Evolutionary conservation across 2,113 vertebrate genomes (phyloP).

Genomic region (Lasiurus borealis): DNA sequence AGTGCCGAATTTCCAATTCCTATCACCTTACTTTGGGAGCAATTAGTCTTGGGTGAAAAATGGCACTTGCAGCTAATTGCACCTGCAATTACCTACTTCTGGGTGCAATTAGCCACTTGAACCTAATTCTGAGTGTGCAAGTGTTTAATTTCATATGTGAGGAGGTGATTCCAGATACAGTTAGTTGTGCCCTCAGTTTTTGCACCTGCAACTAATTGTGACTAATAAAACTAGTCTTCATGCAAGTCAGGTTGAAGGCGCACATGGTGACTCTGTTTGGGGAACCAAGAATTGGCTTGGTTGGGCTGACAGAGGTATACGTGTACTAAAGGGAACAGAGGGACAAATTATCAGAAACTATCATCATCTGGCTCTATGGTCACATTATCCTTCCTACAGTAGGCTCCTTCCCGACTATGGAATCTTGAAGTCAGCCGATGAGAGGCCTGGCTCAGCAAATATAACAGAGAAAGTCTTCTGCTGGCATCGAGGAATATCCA

Average conservation of each 20-base stretch:
- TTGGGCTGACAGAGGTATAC: slow-evolving; percentile 6
- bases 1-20: slow-evolving; percentile 73
- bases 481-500: neutral
- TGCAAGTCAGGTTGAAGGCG: slow-evolving; percentile 67
- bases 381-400: slow-evolving; percentile 4
- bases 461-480: neutral
- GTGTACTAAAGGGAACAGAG: neutral
- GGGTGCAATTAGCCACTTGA: slow-evolving; percentile 83
- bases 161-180: slow-evolving; percentile 78
- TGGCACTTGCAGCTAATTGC: slow-evolving; percentile 82
- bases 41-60: slow-evolving; percentile 83
- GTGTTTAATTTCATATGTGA: slow-evolving; percentile 81
- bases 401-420: neutral
- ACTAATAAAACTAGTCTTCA: slow-evolving; percentile 75
- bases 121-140: slow-evolving; percentile 85
- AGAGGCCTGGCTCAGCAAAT: neutral
- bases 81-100: slow-evolving; percentile 84
- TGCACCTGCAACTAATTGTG: slow-evolving; percentile 83
- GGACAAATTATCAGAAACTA: slow-evolving; percentile 14
- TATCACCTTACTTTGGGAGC: slow-evolving; percentile 81
- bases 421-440: neutral
- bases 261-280: slow-evolving; percentile 68
- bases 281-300: slow-evolving; percentile 47
- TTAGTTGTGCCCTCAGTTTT: slow-evolving; percentile 80
- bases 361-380: slow-evolving; percentile 2